These are phyloP conservation scores for Cheilosia variabilis DNA, from an alignment of 2,888 invertebrate species.

Conservation along the genomic window DNA sequence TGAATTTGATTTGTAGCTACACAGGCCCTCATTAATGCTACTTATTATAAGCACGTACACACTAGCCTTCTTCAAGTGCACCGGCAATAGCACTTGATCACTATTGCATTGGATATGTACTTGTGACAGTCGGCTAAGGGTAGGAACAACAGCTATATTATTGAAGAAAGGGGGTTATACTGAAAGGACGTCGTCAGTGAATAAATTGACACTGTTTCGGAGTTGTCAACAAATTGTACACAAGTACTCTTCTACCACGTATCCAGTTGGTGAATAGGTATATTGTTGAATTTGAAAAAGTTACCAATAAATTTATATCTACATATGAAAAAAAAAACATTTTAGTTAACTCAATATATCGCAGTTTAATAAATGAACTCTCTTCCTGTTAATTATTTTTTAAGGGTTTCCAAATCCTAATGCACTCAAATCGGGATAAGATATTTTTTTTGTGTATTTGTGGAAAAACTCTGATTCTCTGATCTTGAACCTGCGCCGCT, in stretches of 20 bases:
- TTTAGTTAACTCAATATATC: too few relatives aligned
- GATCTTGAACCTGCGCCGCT: too few relatives aligned
- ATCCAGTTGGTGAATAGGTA: constrained; percentile 31
- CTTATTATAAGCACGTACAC: constrained; percentile 46
- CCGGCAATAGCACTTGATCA: constrained; percentile 53
- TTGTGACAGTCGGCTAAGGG: constrained; percentile 32
- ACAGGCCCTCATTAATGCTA: constrained; percentile 59
- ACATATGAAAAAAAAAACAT: too few relatives aligned
- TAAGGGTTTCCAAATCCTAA: too few relatives aligned
- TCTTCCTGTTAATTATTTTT: too few relatives aligned
- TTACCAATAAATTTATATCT: background rate
- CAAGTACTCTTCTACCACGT: constrained; percentile 36
- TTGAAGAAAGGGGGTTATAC: constrained; percentile 27
- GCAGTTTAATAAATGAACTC: too few relatives aligned
- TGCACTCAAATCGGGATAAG: too few relatives aligned
- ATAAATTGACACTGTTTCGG: constrained; percentile 50
- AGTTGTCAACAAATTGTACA: constrained; percentile 48
- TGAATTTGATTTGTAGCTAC: constrained; percentile 27
- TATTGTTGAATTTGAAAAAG: constrained; percentile 21
- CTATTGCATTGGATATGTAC: constrained; percentile 43
- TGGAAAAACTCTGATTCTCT: background rate
- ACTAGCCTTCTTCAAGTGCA: constrained; percentile 55
- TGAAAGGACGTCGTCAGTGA: constrained; percentile 42
- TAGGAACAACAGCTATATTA: constrained; percentile 38
- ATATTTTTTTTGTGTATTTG: too few relatives aligned